Base-by-base conservation (phyloP, 1,140 invertebrate species). In the Platyscapa corneri region DNA sequence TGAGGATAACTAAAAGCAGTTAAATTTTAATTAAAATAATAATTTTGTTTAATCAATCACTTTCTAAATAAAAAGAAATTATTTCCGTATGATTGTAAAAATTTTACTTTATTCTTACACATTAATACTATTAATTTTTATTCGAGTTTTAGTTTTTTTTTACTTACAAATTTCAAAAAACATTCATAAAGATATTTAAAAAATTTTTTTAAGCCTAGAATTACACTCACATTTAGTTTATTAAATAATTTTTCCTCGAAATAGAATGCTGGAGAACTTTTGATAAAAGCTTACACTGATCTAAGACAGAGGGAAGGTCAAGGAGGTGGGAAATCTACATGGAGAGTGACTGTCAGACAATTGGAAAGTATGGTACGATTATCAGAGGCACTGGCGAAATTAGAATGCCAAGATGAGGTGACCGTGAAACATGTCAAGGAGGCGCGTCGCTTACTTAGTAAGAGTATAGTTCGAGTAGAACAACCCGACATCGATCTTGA, bases 321-420 rank as follows among this genome's bases (percentile, higher is more conserved):
- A 12, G 95, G 96, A 37, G 94, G 95, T 3, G 94, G 95, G 10
- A 96, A 96, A 81, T 97, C 97, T 37, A 96, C 97, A 0, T 99
- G 98, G 98, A 94, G 98, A 77, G 99, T 99, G 84, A 99, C 99
- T 0, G 99, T 99, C n/a, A 94, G 99, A n/a, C 99, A 99, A 91
- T 94, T 99, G 77, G 99, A 99, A 94, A 99, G 98, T 90, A 96
- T 99, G 95, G 96, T 99, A 89, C 96, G 99, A 49, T 94, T 99
- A 20, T 97, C 98, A 10, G 99, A 99, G 94, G 98, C 97, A 20
- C 97, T 99, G 95, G 99, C 99, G 56, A 96, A 98, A 92, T 95
- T 99, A 94, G 96, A 99, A 93, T 99, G 99, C 92, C 96, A 95
- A 84, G 97, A 98, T 87, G 96, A 97, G 91, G 98, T 99, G 23